Conservation (phyloP, 37 sponge, comb jelly and placozoan species). For the Amphimedon queenslandica region DNA sequence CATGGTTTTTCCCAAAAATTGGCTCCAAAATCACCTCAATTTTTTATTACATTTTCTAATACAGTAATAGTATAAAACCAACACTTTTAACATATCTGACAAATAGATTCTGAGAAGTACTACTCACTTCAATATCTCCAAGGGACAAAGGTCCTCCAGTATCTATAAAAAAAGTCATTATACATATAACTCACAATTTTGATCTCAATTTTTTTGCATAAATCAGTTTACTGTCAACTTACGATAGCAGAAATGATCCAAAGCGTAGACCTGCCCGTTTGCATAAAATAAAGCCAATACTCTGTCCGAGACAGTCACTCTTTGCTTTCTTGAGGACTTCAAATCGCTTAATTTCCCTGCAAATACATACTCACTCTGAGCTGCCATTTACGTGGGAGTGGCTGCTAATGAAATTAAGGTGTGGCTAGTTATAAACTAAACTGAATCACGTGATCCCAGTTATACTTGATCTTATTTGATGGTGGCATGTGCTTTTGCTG, state of each 20-base stretch:
- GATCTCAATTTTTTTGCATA: not conserved
- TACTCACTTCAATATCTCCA: conserved; percentile 80
- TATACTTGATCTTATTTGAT: not conserved
- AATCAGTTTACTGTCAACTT: too few species aligned
- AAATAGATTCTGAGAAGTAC: too few species aligned
- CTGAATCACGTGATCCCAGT: not conserved
- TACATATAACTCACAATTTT: not conserved
- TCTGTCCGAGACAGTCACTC: conserved; percentile 52
- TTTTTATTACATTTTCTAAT: too few species aligned
- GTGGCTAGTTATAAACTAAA: not conserved
- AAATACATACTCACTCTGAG: not conserved
- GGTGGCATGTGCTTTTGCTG: not conserved
- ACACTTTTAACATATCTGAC: not conserved
- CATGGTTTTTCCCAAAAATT: too few species aligned
- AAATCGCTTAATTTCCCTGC: conserved; percentile 49
- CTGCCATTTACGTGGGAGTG: not conserved
- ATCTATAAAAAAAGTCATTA: conserved; percentile 31
- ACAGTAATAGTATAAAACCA: not conserved
- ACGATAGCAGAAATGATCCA: conserved; percentile 90
- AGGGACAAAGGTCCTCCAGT: conserved; percentile 77
- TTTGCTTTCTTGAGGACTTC: conserved; percentile 22
- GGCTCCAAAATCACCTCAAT: too few species aligned
- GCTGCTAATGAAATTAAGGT: not conserved
- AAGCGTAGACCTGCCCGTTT: conserved; percentile 55
- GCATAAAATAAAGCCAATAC: conserved; percentile 66